Base-by-base conservation (phyloP, 2,797 vertebrate species). In the Typhlichthys eigenmanni region DNA sequence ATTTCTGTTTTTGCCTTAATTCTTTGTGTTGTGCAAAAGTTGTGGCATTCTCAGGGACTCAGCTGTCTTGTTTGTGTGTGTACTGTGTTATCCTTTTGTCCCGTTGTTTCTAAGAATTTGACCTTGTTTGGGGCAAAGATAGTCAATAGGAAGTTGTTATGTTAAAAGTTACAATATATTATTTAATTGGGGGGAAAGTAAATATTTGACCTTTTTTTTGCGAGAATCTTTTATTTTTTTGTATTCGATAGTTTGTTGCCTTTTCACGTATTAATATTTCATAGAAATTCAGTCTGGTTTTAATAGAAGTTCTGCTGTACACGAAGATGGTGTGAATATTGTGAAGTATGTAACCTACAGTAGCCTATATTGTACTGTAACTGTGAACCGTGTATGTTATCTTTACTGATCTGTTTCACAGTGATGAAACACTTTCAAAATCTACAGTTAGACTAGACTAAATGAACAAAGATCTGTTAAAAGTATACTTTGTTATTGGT, bases 1-100 rank as follows among this genome's bases (percentile, higher is more conserved):
- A 49, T 60, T 68, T 59, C 17, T 34, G 10, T 48, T 38, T 46
- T 48, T 57, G 88, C 88, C 86, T 89, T 90, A 79, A 74, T 50
- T 62, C 24, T 58, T 68, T 72, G 3, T 64, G 47, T 70, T 72
- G 13, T 75, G 62, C 50, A 71, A 16, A 46, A 46, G 9, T 47
- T 71, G 47, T 55, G 10, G 17, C 11, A 52, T 64, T 46, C 58
- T 55, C 19, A 19, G 4, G 19, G 34, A 56, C 5, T 72, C 34
- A 43, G 45, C 7, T 50, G 14, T 13, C 46, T 13, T 49, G 58
- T 5, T n/a, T 62, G 59, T 10, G 6, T 61, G 29, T 52, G 11
- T 14, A 50, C 29, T 5, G 12, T 34, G 13, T 48, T 13, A 34
- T 13, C 59, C 2, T 0, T 50, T 58, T 62, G 34, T n/a, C 1